Evolutionary conservation across 2,113 vertebrate species (phyloP).

Genomic region (Puntigrus tetrazona): DNA sequence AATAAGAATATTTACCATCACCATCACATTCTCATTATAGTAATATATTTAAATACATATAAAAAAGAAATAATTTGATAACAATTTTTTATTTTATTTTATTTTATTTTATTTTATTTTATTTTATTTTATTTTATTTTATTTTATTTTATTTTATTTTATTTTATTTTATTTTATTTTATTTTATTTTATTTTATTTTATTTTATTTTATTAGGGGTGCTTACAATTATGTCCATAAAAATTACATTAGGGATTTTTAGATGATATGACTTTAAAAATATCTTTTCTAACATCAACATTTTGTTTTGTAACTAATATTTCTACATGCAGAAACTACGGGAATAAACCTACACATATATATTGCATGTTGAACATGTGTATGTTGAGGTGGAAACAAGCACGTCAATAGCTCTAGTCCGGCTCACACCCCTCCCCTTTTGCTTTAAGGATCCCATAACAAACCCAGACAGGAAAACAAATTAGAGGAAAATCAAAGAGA

Average conservation of each 20-base stretch:
- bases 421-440: constrained; percentile 25
- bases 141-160: too few relatives aligned
- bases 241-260: background rate
- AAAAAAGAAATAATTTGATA: background rate
- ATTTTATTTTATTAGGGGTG: background rate
- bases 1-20: too few relatives aligned
- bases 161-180: too few relatives aligned
- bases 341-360: background rate
- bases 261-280: background rate
- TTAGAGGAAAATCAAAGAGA: constrained; percentile 46
- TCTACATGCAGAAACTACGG: background rate
- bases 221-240: background rate
- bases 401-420: background rate
- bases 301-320: background rate
- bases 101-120: too few relatives aligned
- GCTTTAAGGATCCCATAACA: constrained; percentile 35
- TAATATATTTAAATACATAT: background rate
- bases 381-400: background rate
- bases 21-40: background rate
- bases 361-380: background rate
- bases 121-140: too few relatives aligned
- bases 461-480: constrained; percentile 43
- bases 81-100: too few relatives aligned
- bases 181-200: too few relatives aligned
- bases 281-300: background rate